phyloP scores from a whole-genome alignment of 2,113 vertebrate species.

The Gymnarchus niloticus region DNA sequence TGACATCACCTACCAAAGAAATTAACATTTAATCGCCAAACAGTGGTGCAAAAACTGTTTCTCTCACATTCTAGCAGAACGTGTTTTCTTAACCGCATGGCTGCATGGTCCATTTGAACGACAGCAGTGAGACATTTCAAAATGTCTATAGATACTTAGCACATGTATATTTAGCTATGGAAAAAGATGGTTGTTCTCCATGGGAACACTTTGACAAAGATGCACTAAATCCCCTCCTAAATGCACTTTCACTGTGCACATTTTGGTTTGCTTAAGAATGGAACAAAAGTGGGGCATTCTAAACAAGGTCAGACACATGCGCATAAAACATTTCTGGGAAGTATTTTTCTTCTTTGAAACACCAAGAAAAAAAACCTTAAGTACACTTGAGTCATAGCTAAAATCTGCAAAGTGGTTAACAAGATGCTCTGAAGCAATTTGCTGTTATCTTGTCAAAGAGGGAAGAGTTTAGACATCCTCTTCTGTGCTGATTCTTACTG shows the following conservation, averaged over 20 bases:
- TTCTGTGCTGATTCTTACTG: neutral
- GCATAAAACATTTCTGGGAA: neutral
- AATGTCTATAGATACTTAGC: neutral
- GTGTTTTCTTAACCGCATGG: neutral
- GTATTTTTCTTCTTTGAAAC: neutral
- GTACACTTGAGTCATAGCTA: too few relatives aligned
- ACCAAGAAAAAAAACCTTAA: too few relatives aligned
- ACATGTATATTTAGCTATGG: neutral
- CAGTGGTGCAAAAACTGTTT: neutral
- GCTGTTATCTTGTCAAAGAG: too few relatives aligned
- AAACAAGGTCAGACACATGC: neutral
- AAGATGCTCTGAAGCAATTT: neutral
- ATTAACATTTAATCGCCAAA: conserved; percentile 24
- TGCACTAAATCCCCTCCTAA: neutral
- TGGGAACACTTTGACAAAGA: neutral
- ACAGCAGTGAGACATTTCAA: neutral
- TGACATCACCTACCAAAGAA: conserved; percentile 71
- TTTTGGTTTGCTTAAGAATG: neutral
- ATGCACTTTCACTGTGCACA: neutral
- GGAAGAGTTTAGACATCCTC: too few relatives aligned
- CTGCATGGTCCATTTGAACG: too few relatives aligned
- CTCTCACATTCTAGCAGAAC: neutral
- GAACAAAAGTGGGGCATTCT: neutral
- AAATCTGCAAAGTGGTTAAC: too few relatives aligned
- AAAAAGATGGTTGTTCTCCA: too few relatives aligned